Evolutionary conservation across 2,888 invertebrate genomes (phyloP), one percentile per base, ranked within the genome.

Genomic region (Lottia scabra): DNA sequence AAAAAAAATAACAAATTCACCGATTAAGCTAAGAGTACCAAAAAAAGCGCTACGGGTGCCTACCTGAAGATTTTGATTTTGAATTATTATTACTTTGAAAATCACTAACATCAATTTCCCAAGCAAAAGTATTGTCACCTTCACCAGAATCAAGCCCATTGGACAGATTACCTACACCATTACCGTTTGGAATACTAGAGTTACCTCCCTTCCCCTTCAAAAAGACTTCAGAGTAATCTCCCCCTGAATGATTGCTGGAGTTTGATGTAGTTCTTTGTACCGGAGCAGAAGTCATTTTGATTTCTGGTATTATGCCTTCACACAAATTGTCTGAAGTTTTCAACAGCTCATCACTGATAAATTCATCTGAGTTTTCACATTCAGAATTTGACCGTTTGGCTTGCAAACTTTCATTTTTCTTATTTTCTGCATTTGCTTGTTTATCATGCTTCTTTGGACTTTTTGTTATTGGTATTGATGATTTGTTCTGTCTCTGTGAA

Each of bases 41-140:
- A 5, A 13, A 23, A 30, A 67, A 48, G 5, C 12, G 38, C n/a
- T 16, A 19, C 19, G n/a, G 15, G 16, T 26, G 74, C 38, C 70
- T 63, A 82, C 82, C 77, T 71, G 79, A 70, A 26, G 67, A 70
- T 68, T 77, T 81, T 63, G 76, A 78, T 26, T 48, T 26, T 13
- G 65, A 63, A 30, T 71, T 75, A 64, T 72, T 78, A 30, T 75
- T 70, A 0, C 71, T 73, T 12, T 76, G 64, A 1, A 75, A 46
- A 63, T 79, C 78, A 12, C 78, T 74, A 38, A 79, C 73, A 62
- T 79, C 79, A 56, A 82, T 73, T 15, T 82, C 79, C 79, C 78
- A 78, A 5, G 76, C 72, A 30, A 74, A 45, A 30, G 67, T 71
- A 23, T 72, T 19, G 65, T 48, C 70, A 44, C 62, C 63, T 16